Conservation (phyloP, 2,797 vertebrate species). For the Eidolon dupreanum region DNA sequence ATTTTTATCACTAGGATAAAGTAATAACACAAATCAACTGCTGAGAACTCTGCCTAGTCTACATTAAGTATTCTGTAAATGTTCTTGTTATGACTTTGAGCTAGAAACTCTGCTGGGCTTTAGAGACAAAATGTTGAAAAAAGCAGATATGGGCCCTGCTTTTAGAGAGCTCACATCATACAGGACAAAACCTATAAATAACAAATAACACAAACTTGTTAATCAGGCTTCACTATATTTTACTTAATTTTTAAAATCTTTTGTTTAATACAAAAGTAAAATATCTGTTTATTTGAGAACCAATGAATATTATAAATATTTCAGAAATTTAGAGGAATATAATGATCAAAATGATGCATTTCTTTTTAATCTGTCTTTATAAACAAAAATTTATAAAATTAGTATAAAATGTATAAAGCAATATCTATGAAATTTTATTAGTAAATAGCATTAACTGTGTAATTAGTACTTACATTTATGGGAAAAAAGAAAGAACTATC, state of each 20-base stretch:
- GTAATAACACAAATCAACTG: not conserved
- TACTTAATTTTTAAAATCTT: not conserved
- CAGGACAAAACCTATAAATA: not conserved
- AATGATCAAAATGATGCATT: not conserved
- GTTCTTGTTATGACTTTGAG: not conserved
- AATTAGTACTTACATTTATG: not conserved
- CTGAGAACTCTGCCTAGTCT: not conserved
- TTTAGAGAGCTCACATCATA: not conserved
- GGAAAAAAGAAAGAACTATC: not conserved
- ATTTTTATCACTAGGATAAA: not conserved
- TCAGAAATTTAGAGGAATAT: not conserved
- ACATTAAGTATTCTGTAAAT: not conserved
- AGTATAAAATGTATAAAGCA: not conserved
- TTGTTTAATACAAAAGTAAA: not conserved
- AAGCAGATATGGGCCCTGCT: not conserved
- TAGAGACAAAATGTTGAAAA: not conserved
- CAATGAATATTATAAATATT: not conserved
- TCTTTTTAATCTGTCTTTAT: not conserved
- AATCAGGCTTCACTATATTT: not conserved
- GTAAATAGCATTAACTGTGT: not conserved
- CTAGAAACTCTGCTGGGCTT: not conserved
- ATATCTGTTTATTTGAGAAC: not conserved
- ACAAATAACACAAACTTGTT: not conserved
- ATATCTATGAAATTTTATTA: not conserved
- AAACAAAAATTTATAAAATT: not conserved